These are phyloP conservation scores for Lamellibrachia luymesi DNA, from an alignment of 1,140 invertebrate species.

Conservation along the genomic window DNA sequence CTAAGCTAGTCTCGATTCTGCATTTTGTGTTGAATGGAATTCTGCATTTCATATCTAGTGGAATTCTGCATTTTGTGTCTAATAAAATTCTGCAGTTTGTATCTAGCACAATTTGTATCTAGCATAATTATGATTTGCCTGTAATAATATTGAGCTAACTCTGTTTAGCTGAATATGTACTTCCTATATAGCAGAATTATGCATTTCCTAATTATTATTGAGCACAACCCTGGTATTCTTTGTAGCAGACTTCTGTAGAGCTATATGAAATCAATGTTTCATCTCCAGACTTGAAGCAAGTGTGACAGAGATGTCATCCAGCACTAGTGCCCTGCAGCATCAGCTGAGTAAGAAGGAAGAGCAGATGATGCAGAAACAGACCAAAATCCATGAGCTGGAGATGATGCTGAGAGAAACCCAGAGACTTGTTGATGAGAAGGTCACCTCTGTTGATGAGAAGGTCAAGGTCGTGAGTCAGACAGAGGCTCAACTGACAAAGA, in stretches of 20 bases:
- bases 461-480: conserved; percentile 2
- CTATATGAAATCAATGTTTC: background rate
- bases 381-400: conserved; percentile 15
- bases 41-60: background rate
- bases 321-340: background rate
- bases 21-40: background rate
- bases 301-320: background rate
- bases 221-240: background rate
- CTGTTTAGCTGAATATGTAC: no score
- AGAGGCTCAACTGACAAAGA: conserved; percentile 9
- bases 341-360: conserved; percentile 1
- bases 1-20: background rate
- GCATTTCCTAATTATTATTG: background rate
- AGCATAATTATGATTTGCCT: no score
- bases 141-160: no score
- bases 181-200: background rate
- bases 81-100: no score
- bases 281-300: background rate
- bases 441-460: conserved; percentile 3
- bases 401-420: conserved; percentile 7
- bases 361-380: background rate
- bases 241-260: no score
- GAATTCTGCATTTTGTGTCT: no score
- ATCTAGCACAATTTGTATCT: no score
- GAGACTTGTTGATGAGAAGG: background rate